These are phyloP conservation scores for Lysandra bellargus DNA, from an alignment of 2,888 invertebrate species.

Conservation along the genomic window DNA sequence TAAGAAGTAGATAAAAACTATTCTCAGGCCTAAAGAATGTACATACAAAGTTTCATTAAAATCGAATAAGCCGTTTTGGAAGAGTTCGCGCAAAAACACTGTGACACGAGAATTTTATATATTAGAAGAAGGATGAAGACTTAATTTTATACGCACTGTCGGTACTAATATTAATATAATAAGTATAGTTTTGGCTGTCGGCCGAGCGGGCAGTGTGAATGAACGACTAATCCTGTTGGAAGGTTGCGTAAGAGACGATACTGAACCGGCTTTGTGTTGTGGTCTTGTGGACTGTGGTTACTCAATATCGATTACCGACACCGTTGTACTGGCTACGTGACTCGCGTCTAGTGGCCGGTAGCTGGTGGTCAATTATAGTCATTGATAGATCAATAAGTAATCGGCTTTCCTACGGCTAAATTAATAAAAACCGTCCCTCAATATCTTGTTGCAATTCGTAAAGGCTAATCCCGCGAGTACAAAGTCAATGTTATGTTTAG, in stretches of 20 bases:
- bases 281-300: not conserved
- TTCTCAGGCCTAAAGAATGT: too few species aligned
- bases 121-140: too few species aligned
- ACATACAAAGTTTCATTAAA: too few species aligned
- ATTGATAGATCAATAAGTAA: not conserved
- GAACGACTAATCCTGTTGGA: slow-evolving; percentile 1
- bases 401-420: too few species aligned
- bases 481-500: too few species aligned
- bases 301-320: not conserved
- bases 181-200: not conserved
- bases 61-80: too few species aligned
- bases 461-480: too few species aligned
- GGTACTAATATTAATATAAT: not conserved
- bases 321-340: not conserved
- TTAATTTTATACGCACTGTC: not conserved
- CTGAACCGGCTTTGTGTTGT: not conserved
- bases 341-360: not conserved
- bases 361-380: not conserved
- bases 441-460: too few species aligned
- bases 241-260: not conserved
- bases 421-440: too few species aligned
- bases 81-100: too few species aligned
- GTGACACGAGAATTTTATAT: too few species aligned
- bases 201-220: not conserved
- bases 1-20: too few species aligned